phyloP scores from a whole-genome alignment of 2,113 vertebrate genomes.

The Muntiacus muntjak region DNA sequence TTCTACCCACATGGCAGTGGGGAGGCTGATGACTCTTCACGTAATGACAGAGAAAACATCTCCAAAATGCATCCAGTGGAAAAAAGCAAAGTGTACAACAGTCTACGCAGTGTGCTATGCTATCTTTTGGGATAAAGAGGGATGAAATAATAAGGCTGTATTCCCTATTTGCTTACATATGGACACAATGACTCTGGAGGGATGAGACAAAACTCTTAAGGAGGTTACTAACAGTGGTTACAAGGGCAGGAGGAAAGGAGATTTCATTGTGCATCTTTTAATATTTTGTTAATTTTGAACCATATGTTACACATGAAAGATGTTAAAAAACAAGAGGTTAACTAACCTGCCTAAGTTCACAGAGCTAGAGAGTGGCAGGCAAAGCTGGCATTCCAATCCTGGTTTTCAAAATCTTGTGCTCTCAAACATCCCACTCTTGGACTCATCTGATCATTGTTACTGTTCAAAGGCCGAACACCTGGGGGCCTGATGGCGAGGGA shows the following conservation, averaged over 20 bases:
- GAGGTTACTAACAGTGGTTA: not conserved
- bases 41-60: not conserved
- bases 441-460: not conserved
- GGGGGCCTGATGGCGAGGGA: not conserved
- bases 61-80: not conserved
- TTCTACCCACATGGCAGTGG: rapidly evolving
- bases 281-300: not conserved
- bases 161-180: not conserved
- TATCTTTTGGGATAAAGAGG: not conserved
- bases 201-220: not conserved
- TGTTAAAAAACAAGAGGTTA: not conserved
- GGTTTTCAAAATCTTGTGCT: not conserved
- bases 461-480: not conserved
- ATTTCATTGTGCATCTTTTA: not conserved
- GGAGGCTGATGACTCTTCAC: not conserved
- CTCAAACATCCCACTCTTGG: rapidly evolving
- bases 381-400: not conserved
- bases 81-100: not conserved
- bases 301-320: not conserved
- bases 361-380: not conserved
- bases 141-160: not conserved
- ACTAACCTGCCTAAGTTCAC: not conserved
- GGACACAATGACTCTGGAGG: not conserved
- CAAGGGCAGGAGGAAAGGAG: not conserved
- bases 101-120: not conserved